Conservation (phyloP, 2,113 vertebrate genomes). For the Perca flavescens region DNA sequence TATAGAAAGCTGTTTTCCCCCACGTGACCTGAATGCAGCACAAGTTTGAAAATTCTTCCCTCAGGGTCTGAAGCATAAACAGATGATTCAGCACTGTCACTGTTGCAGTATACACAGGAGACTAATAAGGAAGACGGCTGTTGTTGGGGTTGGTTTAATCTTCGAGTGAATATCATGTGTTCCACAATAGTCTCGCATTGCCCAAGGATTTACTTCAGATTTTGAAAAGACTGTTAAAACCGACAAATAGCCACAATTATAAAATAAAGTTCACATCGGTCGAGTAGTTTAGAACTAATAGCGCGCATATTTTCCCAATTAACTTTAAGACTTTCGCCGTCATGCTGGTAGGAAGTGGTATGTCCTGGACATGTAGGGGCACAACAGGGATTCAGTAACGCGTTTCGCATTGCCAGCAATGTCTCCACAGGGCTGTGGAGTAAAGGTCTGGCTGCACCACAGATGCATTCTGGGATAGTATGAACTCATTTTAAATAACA, state of each 20-base stretch:
- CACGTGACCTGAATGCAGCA: slow-evolving; percentile 36
- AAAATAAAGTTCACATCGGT: not conserved
- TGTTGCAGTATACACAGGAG: not conserved
- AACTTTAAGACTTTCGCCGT: not conserved
- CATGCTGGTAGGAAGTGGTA: too few relatives aligned
- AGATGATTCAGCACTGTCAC: slow-evolving; percentile 51
- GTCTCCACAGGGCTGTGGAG: too few relatives aligned
- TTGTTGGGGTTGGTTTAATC: not conserved
- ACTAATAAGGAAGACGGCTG: slow-evolving; percentile 6
- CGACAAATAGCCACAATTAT: not conserved
- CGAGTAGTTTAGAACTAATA: not conserved
- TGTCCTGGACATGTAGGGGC: not conserved
- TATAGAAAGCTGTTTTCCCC: not conserved
- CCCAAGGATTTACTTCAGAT: not conserved
- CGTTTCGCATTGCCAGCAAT: too few relatives aligned
- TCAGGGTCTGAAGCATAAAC: slow-evolving; percentile 42
- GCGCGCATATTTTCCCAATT: not conserved
- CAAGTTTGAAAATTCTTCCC: slow-evolving; percentile 33
- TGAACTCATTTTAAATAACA: too few relatives aligned
- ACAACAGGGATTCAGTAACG: too few relatives aligned
- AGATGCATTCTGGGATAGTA: too few relatives aligned
- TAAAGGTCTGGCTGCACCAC: too few relatives aligned
- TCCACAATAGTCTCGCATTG: too few relatives aligned
- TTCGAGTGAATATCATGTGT: too few relatives aligned
- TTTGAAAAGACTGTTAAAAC: not conserved